Evolutionary conservation across 2,797 vertebrate genomes (phyloP).

Genomic region (Silurus lanzhouensis): DNA sequence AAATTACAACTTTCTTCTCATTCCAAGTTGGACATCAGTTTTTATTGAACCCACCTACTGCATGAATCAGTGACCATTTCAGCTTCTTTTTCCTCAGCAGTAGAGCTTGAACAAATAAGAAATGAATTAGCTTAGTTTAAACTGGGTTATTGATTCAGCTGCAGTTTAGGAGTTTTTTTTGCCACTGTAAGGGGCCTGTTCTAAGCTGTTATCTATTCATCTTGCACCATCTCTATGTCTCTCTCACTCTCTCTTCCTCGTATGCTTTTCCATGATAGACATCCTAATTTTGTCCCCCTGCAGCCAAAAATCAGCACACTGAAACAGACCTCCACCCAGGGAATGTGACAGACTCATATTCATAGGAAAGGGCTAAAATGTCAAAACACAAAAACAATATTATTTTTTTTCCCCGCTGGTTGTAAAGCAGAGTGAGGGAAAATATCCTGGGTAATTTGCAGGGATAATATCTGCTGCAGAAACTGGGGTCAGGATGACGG

Average conservation of each 20-base stretch:
- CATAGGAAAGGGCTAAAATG: conserved; percentile 65
- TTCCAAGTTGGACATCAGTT: conserved; percentile 38
- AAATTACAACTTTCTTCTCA: conserved; percentile 44
- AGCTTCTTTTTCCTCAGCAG: conserved; percentile 45
- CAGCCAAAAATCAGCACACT: conserved; percentile 38
- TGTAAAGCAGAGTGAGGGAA: conserved; percentile 67
- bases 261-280: conserved; percentile 13
- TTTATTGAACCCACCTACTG: conserved; percentile 39
- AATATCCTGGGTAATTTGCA: conserved; percentile 71
- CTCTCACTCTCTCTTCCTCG: not conserved
- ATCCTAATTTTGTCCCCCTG: conserved; percentile 53
- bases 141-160: conserved; percentile 27
- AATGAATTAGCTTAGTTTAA: conserved; percentile 47
- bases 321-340: conserved; percentile 53
- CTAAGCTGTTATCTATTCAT: conserved; percentile 21
- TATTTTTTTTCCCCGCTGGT: conserved; percentile 73
- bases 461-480: conserved; percentile 69
- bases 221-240: not conserved
- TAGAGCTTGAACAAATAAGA: conserved; percentile 58
- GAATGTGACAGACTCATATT: conserved; percentile 62
- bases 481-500: conserved; percentile 65
- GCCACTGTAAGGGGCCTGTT: conserved; percentile 49
- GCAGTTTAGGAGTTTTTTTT: conserved; percentile 26
- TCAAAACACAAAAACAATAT: conserved; percentile 71
- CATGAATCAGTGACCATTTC: conserved; percentile 38